Evolutionary conservation across 2,113 vertebrate genomes (phyloP).

Genomic region (Apodemus sylvaticus): DNA sequence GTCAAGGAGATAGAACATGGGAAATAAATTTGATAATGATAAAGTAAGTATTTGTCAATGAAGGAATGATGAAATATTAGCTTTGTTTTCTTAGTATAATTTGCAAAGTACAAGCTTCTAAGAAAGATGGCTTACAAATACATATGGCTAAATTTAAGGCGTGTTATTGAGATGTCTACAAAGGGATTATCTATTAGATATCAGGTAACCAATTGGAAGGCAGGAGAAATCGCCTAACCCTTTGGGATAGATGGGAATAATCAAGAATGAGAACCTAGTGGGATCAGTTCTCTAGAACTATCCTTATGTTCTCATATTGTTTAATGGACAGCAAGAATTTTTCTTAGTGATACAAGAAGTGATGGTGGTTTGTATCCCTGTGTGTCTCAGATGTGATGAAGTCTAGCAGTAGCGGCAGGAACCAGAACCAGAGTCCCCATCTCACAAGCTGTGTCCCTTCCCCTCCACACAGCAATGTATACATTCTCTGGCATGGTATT

Average conservation of each 20-base stretch:
- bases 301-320: background rate
- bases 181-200: constrained; percentile 1
- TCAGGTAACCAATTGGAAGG: constrained; percentile 19
- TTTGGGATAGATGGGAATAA: background rate
- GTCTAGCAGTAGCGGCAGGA: background rate
- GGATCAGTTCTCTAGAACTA: background rate
- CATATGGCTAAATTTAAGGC: constrained; percentile 6
- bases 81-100: constrained; percentile 39
- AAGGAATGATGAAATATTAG: constrained; percentile 37
- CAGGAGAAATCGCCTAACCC: background rate
- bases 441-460: background rate
- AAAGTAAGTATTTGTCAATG: constrained; percentile 68
- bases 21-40: constrained; percentile 51
- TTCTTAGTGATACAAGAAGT: background rate
- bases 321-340: background rate
- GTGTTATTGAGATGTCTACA: background rate
- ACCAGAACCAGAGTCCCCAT: background rate
- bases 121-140: background rate
- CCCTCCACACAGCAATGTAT: background rate
- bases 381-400: background rate
- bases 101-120: constrained; percentile 50
- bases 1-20: constrained; percentile 57
- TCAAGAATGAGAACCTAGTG: background rate
- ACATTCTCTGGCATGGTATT: background rate
- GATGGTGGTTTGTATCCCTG: background rate